phyloP scores from a whole-genome alignment of 2,888 invertebrate genomes.

The Anthoptus insignis region DNA sequence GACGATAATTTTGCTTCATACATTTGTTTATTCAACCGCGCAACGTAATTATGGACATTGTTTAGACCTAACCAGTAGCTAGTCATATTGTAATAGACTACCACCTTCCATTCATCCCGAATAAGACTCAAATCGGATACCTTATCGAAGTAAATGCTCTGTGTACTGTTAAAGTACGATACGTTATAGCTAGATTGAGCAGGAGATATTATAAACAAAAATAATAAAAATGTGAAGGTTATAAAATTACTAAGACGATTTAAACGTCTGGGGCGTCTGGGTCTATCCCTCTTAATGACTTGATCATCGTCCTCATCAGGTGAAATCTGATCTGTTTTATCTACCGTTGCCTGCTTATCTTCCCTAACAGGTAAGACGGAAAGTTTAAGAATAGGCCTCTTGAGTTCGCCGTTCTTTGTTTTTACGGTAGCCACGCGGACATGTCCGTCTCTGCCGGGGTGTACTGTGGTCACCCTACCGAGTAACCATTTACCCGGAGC shows the following conservation, averaged over 20 bases:
- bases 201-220: background rate
- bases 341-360: background rate
- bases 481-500: background rate
- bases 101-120: conserved; percentile 2
- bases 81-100: conserved; percentile 27
- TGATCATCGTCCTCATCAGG: background rate
- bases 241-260: background rate
- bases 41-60: conserved; percentile 9
- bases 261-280: background rate
- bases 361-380: background rate
- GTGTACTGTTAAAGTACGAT: background rate
- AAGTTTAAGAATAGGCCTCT: background rate
- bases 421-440: background rate
- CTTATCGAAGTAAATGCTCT: conserved; percentile 1
- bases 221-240: background rate
- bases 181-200: background rate
- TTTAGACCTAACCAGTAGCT: conserved; percentile 18
- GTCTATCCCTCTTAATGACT: background rate
- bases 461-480: background rate
- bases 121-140: too few relatives aligned
- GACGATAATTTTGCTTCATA: background rate
- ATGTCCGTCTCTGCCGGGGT: background rate
- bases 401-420: background rate
- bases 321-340: background rate
- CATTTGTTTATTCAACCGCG: background rate